Conservation (phyloP, 1,140 invertebrate genomes). For the Drosophila lini region DNA sequence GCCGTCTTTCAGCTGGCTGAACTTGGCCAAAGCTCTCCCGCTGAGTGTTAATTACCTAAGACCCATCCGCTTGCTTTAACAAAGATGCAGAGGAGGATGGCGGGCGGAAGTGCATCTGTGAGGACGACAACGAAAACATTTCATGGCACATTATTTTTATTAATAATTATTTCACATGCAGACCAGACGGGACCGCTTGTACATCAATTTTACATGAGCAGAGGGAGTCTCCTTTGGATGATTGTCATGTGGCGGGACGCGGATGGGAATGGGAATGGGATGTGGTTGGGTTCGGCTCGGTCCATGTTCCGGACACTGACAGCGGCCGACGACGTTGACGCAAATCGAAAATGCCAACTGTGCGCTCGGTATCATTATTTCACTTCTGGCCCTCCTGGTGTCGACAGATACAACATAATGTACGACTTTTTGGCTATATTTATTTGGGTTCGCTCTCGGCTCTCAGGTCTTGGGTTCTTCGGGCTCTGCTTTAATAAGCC, state of each 20-base stretch:
- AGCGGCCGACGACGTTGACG: constrained; percentile 59
- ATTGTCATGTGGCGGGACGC: background rate
- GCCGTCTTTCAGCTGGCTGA: constrained; percentile 23
- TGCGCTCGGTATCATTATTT: constrained; percentile 69
- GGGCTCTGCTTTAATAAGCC: constrained; percentile 64
- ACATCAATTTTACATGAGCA: constrained; percentile 68
- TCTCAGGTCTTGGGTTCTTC: constrained; percentile 16
- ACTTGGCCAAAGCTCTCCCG: constrained; percentile 31
- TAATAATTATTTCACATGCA: constrained; percentile 77
- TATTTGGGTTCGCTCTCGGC: constrained; percentile 25
- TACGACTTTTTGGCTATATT: constrained; percentile 16
- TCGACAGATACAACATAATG: constrained; percentile 35
- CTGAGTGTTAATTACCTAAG: constrained; percentile 73
- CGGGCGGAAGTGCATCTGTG: constrained; percentile 41
- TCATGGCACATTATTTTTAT: constrained; percentile 74
- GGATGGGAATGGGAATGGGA: constrained; percentile 3
- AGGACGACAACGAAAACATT: constrained; percentile 49
- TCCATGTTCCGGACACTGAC: constrained; percentile 61
- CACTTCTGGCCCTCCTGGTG: constrained; percentile 47
- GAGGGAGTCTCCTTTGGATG: constrained; percentile 14
- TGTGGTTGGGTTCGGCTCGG: constrained; percentile 35
- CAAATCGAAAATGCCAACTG: constrained; percentile 77
- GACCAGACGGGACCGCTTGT: constrained; percentile 43
- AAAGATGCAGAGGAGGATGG: constrained; percentile 35
- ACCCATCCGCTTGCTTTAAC: constrained; percentile 7